These are phyloP conservation scores for Actinia equina DNA, from an alignment of 64 coral and sea anemone species.

Conservation along the genomic window DNA sequence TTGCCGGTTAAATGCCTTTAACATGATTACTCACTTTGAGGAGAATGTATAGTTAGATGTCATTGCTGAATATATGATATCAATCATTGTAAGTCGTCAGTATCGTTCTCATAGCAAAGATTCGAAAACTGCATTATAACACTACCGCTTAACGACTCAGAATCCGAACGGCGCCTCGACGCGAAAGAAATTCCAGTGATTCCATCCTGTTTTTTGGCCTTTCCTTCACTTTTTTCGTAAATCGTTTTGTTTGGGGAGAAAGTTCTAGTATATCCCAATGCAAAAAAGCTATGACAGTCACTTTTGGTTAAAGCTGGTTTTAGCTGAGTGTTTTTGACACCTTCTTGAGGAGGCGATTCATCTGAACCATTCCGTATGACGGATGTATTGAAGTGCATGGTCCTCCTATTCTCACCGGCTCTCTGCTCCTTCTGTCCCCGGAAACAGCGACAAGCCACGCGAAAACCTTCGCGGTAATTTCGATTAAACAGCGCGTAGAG, in stretches of 20 bases:
- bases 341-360: neutral
- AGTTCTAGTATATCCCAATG: neutral
- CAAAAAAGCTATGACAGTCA: neutral
- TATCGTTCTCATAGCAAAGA: neutral
- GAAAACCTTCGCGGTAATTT: slow-evolving; percentile 78
- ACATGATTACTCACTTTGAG: no score
- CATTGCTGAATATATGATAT: neutral
- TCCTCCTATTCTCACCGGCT: neutral
- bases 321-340: slow-evolving; percentile 1
- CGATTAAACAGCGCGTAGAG: slow-evolving; percentile 73
- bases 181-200: slow-evolving; percentile 13
- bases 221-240: neutral
- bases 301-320: neutral
- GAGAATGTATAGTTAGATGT: no score
- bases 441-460: slow-evolving; percentile 58
- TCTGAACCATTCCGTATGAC: neutral
- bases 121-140: neutral
- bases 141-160: neutral
- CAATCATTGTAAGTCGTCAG: neutral
- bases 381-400: neutral
- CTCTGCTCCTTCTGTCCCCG: neutral
- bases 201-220: neutral
- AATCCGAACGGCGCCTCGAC: neutral
- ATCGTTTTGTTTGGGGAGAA: neutral
- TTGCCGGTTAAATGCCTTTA: no score